Conservation (phyloP, 2,888 invertebrate genomes). For the Stenchaetothrips biformis region DNA sequence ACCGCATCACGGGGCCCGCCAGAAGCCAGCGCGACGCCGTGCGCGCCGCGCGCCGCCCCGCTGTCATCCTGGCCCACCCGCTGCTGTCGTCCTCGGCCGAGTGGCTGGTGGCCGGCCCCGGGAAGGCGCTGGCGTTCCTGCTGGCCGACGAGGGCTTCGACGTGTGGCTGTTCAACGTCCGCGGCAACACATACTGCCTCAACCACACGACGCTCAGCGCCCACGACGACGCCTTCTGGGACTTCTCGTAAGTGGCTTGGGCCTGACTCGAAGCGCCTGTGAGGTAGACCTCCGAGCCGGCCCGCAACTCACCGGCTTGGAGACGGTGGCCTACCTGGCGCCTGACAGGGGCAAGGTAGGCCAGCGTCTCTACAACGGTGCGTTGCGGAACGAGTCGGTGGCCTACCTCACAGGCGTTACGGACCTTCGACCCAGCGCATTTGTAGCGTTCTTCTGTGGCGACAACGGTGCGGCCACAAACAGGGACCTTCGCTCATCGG, state of each 20-base stretch:
- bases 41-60: not conserved
- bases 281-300: no score
- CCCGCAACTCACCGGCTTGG: no score
- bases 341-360: no score
- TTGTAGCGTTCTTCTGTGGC: no score
- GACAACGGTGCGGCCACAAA: no score
- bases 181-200: slow-evolving; percentile 7
- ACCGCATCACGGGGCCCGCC: not conserved
- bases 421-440: no score
- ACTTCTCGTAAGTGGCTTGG: slow-evolving; percentile 8
- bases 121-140: not conserved
- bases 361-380: no score
- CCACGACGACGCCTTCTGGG: not conserved
- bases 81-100: not conserved
- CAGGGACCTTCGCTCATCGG: no score
- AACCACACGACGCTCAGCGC: not conserved
- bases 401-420: no score
- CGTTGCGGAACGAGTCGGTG: no score
- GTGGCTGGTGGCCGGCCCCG: not conserved
- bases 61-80: not conserved
- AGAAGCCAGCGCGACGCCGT: not conserved
- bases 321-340: no score
- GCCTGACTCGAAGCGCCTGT: no score
- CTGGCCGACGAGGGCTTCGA: slow-evolving; percentile 17
- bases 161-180: slow-evolving; percentile 11